Percentiles rank a stretch among this genome's conserved stretches.
Conservation (phyloP, 2,888 invertebrate species). For the Eurytoma adleriae region DNA sequence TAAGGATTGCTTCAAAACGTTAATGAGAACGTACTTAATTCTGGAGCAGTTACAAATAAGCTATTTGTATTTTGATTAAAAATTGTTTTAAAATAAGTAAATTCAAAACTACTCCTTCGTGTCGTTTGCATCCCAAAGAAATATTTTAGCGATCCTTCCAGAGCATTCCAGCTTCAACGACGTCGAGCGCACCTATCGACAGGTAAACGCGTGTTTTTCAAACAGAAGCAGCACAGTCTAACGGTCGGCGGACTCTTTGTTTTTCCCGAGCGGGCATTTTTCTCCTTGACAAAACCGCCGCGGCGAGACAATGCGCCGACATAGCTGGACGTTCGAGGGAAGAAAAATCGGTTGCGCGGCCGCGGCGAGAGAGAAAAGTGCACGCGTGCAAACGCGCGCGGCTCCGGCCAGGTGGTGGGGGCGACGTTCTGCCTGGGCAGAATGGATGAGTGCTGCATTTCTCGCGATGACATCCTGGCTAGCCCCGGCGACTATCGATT, state of each 20-base stretch:
- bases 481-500: constrained; percentile 6
- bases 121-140: no score
- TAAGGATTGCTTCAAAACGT: no score
- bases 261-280: neutral
- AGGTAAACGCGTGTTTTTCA: neutral
- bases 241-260: constrained; percentile 11
- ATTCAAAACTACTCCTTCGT: no score
- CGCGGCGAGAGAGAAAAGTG: constrained; percentile 16
- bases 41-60: no score
- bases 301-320: neutral
- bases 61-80: no score
- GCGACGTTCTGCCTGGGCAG: constrained; percentile 74
- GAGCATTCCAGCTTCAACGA: no score
- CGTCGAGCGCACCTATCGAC: neutral
- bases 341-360: constrained; percentile 35
- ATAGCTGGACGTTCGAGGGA: constrained; percentile 5
- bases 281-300: neutral
- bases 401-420: constrained; percentile 65
- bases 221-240: neutral
- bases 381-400: no score
- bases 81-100: no score
- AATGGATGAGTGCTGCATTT: constrained; percentile 73
- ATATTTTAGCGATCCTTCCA: no score
- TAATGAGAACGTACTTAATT: no score
- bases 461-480: constrained; percentile 68